Base-by-base conservation (phyloP, 2,113 vertebrate species). In the Xerus inauris region DNA sequence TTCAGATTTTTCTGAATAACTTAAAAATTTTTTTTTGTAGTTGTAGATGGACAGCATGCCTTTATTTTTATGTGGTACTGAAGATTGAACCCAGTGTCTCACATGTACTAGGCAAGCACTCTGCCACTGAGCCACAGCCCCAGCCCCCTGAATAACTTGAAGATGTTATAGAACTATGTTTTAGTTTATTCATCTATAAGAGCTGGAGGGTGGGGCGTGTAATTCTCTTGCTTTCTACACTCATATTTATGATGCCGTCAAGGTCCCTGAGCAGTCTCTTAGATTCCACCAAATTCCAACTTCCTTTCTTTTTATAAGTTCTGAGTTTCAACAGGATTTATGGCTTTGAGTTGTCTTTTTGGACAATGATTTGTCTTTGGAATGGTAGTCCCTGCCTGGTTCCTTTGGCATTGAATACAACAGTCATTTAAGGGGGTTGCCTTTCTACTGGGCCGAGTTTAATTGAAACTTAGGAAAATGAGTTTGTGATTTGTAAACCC, bases 401-500 rank as follows among this genome's bases (percentile, higher is more conserved):
- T 94, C 59, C 20, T 73, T 14, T 87, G 59, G 14, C 54, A 83
- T 71, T 85, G 38, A 82, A 49, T 42, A 10, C 10, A 32, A 22
- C 4, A 47, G 6, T 89, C 38, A 92, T 81, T 85, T 89, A 73
- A 87, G 9, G 38, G n/a, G 6, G 8, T 45, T 5, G 72, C 9
- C 76, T 89, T 88, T 73, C n/a, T 32, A 69, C 67, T 54, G 51
- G 62, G 19, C 94, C 35, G 87, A 17, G 73, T 77, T 89, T 87
- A 62, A 49, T 5, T 79, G 45, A 89, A 81, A 87, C 96, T 85
- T 94, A 72, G n/a, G 10, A 81, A 94, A 92, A 89, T 94, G 40
- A 65, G 28, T 87, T 89, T 95, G 80, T 38, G 26, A 69, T 77
- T 92, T 87, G 30, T 86, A 85, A 88, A 47, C 19, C 45, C 45